Conservation (phyloP, 2,113 vertebrate species). For the Corythornis cristatus region DNA sequence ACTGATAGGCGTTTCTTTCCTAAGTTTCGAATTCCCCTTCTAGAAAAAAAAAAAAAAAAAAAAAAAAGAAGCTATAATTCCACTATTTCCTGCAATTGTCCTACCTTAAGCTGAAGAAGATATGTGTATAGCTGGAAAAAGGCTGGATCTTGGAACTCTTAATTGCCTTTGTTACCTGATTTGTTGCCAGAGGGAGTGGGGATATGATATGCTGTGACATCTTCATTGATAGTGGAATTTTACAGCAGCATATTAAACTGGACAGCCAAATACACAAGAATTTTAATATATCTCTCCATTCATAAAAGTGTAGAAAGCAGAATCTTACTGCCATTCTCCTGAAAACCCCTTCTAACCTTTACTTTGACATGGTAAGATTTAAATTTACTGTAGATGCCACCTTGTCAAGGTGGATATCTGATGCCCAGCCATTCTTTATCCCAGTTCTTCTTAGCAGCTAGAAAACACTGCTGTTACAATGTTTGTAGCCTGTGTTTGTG, state of each 20-base stretch:
- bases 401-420: background rate
- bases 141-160: conserved; percentile 71
- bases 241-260: conserved; percentile 30
- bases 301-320: background rate
- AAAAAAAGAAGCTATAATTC: conserved; percentile 62
- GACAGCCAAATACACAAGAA: background rate
- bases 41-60: conserved; percentile 67
- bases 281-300: background rate
- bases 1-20: conserved; percentile 68
- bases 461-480: background rate
- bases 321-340: background rate
- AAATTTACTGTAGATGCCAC: background rate
- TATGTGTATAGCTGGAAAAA: conserved; percentile 71
- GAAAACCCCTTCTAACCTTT: background rate
- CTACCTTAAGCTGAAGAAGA: conserved; percentile 76
- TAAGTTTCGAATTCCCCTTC: conserved; percentile 74
- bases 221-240: conserved; percentile 71
- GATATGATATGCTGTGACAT: background rate
- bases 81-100: conserved; percentile 86
- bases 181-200: conserved; percentile 57
- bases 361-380: background rate
- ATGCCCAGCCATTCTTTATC: background rate
- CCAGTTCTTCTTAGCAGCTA: background rate
- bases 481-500: background rate
- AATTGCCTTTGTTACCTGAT: conserved; percentile 75